Conservation (phyloP, 1,140 invertebrate genomes). For the Pseudomyrmex concolor region DNA sequence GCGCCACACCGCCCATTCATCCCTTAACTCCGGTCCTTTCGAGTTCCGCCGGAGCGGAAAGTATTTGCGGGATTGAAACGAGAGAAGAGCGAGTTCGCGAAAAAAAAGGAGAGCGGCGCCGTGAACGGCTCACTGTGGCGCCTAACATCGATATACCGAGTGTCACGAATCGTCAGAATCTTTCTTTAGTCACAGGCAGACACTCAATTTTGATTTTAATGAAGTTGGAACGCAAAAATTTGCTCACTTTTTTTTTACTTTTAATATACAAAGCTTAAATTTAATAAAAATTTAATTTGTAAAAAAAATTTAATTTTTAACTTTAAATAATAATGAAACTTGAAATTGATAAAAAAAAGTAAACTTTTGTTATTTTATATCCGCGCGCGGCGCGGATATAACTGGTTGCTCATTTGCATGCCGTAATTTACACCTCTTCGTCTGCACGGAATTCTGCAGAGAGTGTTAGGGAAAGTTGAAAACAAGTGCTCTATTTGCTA, state of each 20-base stretch:
- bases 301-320: too few relatives aligned
- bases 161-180: slow-evolving; percentile 6
- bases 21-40: slow-evolving; percentile 37
- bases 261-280: not conserved
- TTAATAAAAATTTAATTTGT: not conserved
- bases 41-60: slow-evolving; percentile 43
- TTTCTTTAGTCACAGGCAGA: not conserved
- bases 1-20: slow-evolving; percentile 49
- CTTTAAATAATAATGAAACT: too few relatives aligned
- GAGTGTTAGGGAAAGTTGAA: too few relatives aligned
- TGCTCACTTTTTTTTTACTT: not conserved
- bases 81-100: not conserved
- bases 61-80: slow-evolving; percentile 68
- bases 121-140: not conserved
- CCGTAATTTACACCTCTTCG: too few relatives aligned
- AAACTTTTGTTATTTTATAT: too few relatives aligned
- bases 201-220: not conserved
- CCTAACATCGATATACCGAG: not conserved
- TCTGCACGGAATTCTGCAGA: too few relatives aligned
- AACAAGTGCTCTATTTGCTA: too few relatives aligned
- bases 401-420: too few relatives aligned
- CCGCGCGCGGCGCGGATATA: too few relatives aligned
- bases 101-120: slow-evolving; percentile 3
- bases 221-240: not conserved
- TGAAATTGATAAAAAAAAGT: too few relatives aligned